These are phyloP conservation scores for Leiothrix lutea DNA, from an alignment of 2,113 vertebrate species.

Conservation along the genomic window DNA sequence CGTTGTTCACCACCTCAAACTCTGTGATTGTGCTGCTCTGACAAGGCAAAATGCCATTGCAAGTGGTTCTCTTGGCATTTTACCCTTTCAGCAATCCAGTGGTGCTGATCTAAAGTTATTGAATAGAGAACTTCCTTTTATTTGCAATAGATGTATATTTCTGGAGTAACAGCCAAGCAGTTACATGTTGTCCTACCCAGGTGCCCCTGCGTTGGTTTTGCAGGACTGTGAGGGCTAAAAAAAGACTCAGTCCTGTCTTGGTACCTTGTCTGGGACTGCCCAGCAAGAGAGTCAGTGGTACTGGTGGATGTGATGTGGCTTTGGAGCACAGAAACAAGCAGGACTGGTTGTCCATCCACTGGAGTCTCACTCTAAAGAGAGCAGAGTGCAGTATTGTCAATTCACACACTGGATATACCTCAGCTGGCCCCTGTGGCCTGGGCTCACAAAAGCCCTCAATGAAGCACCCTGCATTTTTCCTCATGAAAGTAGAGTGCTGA, in stretches of 20 bases:
- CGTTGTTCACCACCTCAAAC: neutral
- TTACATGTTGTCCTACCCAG: neutral
- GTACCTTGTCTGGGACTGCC: neutral
- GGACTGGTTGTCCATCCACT: neutral
- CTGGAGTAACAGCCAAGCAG: neutral
- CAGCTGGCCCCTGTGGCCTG: neutral
- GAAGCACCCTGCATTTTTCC: neutral
- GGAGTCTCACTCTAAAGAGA: neutral
- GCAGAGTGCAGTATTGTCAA: neutral
- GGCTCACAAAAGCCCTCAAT: neutral
- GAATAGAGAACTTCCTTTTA: neutral
- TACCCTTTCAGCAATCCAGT: neutral
- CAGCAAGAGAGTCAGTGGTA: neutral
- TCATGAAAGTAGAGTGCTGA: neutral
- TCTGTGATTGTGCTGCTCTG: neutral
- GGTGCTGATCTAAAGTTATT: neutral
- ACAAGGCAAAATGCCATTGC: neutral
- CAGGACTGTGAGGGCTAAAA: neutral
- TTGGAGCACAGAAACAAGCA: neutral
- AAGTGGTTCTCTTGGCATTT: neutral
- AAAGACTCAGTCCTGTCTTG: neutral
- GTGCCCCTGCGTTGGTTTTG: neutral
- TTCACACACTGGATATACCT: neutral
- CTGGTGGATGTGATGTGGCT: neutral
- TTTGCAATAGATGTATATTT: neutral